phyloP scores from a whole-genome alignment of 2,113 vertebrate species.

The Otus sunia region DNA sequence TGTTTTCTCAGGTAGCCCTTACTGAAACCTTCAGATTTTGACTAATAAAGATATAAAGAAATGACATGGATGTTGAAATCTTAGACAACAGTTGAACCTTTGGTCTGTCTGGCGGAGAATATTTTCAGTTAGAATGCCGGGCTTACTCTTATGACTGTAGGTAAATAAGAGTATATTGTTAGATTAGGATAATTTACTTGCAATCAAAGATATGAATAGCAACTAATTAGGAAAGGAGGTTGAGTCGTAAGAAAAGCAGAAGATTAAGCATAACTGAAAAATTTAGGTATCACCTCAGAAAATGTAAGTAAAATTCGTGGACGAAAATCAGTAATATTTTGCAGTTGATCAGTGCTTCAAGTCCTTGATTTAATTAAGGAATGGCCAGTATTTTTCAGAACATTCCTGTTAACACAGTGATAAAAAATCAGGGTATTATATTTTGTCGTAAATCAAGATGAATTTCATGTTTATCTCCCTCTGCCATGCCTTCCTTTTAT shows the following conservation, averaged over 20 bases:
- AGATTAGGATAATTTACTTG: neutral
- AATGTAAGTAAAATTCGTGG: neutral
- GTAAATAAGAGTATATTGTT: neutral
- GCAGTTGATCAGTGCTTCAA: neutral
- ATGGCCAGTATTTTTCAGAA: neutral
- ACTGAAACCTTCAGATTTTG: neutral
- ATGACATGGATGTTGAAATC: neutral
- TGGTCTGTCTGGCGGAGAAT: neutral
- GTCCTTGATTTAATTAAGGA: neutral
- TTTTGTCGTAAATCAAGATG: neutral
- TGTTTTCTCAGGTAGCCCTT: neutral
- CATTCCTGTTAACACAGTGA: neutral
- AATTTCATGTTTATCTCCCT: neutral
- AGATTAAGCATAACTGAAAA: neutral
- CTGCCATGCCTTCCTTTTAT: no score
- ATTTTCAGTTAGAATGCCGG: neutral
- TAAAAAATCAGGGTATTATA: neutral
- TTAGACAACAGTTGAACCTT: neutral
- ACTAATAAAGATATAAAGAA: neutral
- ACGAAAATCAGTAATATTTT: neutral
- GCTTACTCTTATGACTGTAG: neutral
- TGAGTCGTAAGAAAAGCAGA: neutral
- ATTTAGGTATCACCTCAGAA: neutral
- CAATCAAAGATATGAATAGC: neutral
- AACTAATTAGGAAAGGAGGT: neutral